Percentiles rank a stretch among this genome's conserved stretches.
These are phyloP conservation scores for Blennius ocellaris DNA, from an alignment of 2,113 vertebrate species.

Conservation along the genomic window DNA sequence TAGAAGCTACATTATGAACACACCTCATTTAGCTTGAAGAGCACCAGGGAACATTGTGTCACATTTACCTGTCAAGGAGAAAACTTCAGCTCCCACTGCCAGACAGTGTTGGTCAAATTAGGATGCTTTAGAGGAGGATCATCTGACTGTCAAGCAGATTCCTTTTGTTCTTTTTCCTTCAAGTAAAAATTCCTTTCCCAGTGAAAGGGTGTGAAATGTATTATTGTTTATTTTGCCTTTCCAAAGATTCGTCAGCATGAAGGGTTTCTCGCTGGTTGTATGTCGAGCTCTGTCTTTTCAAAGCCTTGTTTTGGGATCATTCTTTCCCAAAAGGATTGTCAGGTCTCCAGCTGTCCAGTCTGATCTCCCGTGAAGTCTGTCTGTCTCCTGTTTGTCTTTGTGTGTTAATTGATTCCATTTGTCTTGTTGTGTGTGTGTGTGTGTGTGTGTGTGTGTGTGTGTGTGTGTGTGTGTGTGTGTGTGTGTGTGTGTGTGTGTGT, in stretches of 20 bases:
- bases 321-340: not conserved
- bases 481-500: no score
- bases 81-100: conserved; percentile 29
- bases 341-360: not conserved
- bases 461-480: no score
- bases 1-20: conserved; percentile 53
- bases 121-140: not conserved
- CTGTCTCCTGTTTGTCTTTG: no score
- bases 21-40: conserved; percentile 56
- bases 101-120: conserved; percentile 13
- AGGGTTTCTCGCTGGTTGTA: not conserved
- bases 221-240: not conserved
- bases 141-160: not conserved
- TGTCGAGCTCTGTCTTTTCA: not conserved
- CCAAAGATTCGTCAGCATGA: conserved; percentile 6
- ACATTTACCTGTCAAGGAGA: conserved; percentile 32
- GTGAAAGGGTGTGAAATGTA: not conserved
- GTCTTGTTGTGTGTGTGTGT: no score
- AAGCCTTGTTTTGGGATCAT: not conserved
- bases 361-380: no score
- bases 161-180: conserved; percentile 1
- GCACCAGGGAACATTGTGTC: conserved; percentile 32
- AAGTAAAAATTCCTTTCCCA: not conserved
- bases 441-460: no score
- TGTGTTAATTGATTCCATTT: no score